These are phyloP conservation scores for Myocastor coypus DNA, from an alignment of 2,113 vertebrate genomes.

Conservation along the genomic window DNA sequence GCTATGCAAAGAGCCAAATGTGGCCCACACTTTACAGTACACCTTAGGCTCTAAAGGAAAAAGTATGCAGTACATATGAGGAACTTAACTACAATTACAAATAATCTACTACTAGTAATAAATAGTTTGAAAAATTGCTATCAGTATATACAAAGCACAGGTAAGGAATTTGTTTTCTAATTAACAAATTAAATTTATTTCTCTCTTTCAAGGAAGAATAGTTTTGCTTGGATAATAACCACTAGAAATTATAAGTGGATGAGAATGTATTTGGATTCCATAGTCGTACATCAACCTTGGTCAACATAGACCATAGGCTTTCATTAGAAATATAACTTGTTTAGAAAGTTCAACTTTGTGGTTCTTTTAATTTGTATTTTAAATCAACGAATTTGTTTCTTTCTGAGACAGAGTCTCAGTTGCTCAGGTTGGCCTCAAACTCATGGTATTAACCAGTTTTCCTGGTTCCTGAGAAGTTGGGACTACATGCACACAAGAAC, in stretches of 20 bases:
- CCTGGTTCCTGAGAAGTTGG: not conserved
- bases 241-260: not conserved
- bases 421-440: not conserved
- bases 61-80: not conserved
- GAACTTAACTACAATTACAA: conserved; percentile 29
- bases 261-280: not conserved
- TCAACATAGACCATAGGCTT: not conserved
- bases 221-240: conserved; percentile 37
- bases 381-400: not conserved
- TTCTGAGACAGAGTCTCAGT: not conserved
- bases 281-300: not conserved
- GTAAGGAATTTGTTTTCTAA: conserved; percentile 33
- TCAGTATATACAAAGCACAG: conserved; percentile 38
- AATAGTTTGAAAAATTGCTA: not conserved
- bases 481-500: not conserved
- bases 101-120: conserved; percentile 29
- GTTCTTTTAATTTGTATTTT: conserved; percentile 31
- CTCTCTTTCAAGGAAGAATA: conserved; percentile 23
- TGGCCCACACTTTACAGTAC: conserved; percentile 2
- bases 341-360: conserved; percentile 30
- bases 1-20: not conserved
- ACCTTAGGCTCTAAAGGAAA: not conserved
- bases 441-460: not conserved
- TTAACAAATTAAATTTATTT: conserved; percentile 24
- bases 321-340: conserved; percentile 6